Evolutionary conservation across 2,888 invertebrate species (phyloP), one percentile per base, ranked within the genome.

Genomic region (Netelia virgata): DNA sequence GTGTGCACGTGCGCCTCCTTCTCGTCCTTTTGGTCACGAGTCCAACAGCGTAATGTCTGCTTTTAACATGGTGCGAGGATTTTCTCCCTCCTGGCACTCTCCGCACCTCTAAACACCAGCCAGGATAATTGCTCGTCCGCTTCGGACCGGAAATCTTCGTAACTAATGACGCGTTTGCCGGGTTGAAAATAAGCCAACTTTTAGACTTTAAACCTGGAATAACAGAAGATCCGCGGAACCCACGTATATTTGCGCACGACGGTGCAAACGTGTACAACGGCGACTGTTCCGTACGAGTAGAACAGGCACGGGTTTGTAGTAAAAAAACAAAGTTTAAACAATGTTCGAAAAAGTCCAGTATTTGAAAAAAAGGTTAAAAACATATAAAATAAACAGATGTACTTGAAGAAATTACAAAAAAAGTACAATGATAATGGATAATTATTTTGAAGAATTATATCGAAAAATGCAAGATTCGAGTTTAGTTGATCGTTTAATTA

Each of bases 21-120:
- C 82, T 73, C 41, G 70, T 79, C 57, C 79, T 69, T 63, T 78
- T 74, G 74, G 74, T 83, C 74, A 78, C 74, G 83, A 79, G 74
- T 75, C 74, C 64, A 83, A 69, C 64, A 75, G 74, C 83, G 69
- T 75, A 79, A 75, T 79, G 47, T 79, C 69, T 64, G 70, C 79
- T 79, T 43, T 79, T 79, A 79, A 83, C 83, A 79, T 74, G 74
- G 64, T 75, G 74, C 79, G 79, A 79, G 78, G 79, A 77, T 74
- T 74, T 70, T 74, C 57, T 70, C 55, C 50, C 78, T 59, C 59
- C 36, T 43, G 28, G 70, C n/a, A 59, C 11, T 36, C 73, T 69
- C 63, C 14, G 23, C 47, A 70, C 69, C 57, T 59, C 59, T 68
- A 47, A 57, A 57, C 8, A 18, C 18, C 47, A 47, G 11, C 47